Conservation (phyloP, 2,888 invertebrate genomes). For the Drosophila kuntzei region DNA sequence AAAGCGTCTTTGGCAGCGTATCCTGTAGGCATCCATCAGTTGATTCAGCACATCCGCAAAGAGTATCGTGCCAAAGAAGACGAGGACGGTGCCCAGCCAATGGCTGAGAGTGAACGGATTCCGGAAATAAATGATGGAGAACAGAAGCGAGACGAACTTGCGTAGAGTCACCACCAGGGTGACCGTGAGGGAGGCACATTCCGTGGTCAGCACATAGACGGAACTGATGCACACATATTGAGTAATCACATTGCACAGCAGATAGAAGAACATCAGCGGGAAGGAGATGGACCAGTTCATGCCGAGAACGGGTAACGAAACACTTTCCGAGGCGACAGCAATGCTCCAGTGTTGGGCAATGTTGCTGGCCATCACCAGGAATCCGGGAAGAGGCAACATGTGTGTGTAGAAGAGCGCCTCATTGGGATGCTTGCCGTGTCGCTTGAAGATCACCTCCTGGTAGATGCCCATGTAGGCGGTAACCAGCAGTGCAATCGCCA, state of each 20-base stretch:
- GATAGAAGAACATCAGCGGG: conserved; percentile 91
- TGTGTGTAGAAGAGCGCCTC: conserved; percentile 96
- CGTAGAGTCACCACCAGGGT: conserved; percentile 97
- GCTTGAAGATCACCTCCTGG: conserved; percentile 94
- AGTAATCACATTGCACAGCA: conserved; percentile 93
- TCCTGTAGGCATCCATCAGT: conserved; percentile 42
- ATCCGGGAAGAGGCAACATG: conserved; percentile 95
- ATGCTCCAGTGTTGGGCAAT: conserved; percentile 91
- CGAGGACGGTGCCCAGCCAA: conserved; percentile 95
- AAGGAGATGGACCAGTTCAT: conserved; percentile 85
- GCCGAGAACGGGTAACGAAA: conserved; percentile 84
- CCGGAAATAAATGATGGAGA: conserved; percentile 96
- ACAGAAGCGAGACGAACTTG: conserved; percentile 96
- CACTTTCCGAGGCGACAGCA: conserved; percentile 89
- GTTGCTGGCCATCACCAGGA: conserved; percentile 92
- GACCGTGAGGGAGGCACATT: conserved; percentile 96
- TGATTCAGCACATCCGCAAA: conserved; percentile 92
- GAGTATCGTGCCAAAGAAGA: conserved; percentile 96
- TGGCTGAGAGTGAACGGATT: conserved; percentile 97
- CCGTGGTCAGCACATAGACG: conserved; percentile 97
- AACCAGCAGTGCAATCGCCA: conserved; percentile 94
- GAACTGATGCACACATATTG: conserved; percentile 98
- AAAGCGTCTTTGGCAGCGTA: conserved; percentile 22
- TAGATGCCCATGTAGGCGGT: conserved; percentile 98
- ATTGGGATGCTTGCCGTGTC: conserved; percentile 95